Evolutionary conservation across 2,113 vertebrate genomes (phyloP).

Genomic region (Tragelaphus buxtoni): DNA sequence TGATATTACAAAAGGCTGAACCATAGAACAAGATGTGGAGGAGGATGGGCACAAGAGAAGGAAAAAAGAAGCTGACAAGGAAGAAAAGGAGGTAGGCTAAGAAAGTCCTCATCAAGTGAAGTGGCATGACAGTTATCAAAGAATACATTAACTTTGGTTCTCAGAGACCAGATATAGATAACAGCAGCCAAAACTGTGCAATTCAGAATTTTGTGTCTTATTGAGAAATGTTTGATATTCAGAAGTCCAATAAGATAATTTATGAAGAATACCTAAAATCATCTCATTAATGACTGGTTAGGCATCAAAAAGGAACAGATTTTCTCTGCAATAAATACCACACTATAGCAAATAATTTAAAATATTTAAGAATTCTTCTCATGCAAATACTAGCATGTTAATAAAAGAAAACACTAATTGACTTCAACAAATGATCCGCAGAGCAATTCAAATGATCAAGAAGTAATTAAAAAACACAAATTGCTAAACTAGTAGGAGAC

Average conservation of each 20-base stretch:
- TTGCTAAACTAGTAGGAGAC: conserved; percentile 34
- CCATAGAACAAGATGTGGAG: not conserved
- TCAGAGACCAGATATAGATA: not conserved
- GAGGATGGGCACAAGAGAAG: not conserved
- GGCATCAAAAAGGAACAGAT: conserved; percentile 39
- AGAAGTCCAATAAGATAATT: conserved; percentile 49
- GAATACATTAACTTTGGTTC: not conserved
- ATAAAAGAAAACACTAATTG: conserved; percentile 38
- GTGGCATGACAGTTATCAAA: not conserved
- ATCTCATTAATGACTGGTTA: conserved; percentile 33
- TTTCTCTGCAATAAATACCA: conserved; percentile 41
- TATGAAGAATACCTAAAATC: conserved; percentile 50
- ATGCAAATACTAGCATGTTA: conserved; percentile 44
- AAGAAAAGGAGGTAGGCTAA: not conserved
- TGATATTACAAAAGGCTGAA: not conserved
- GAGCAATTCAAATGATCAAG: conserved; percentile 51
- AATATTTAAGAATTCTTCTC: conserved; percentile 49
- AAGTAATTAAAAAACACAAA: conserved; percentile 60
- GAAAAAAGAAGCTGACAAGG: not conserved
- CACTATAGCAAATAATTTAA: conserved; percentile 56
- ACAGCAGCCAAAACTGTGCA: not conserved
- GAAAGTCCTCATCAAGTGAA: not conserved
- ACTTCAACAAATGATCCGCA: conserved; percentile 56
- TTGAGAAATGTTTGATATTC: conserved; percentile 62
- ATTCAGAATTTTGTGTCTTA: conserved; percentile 49